Percentiles rank a stretch among this genome's conserved stretches.
phyloP scores from a whole-genome alignment of 2,797 vertebrate species.

The Sphaeramia orbicularis region DNA sequence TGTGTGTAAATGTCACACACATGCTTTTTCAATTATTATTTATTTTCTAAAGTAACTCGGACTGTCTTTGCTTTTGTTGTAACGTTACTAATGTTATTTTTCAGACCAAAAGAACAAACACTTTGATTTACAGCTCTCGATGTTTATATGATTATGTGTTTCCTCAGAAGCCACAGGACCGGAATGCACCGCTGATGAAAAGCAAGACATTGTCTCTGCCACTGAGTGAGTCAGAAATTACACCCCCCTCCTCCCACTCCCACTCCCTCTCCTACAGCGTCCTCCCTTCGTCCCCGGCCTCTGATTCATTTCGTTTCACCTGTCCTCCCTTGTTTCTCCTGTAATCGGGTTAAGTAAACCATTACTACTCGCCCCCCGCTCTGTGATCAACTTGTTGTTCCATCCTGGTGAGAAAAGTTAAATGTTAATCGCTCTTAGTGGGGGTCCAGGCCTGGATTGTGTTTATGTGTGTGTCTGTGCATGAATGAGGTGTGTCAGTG shows the following conservation, averaged over 20 bases:
- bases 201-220: constrained; percentile 81
- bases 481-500: constrained; percentile 15
- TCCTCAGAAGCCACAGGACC: constrained; percentile 90
- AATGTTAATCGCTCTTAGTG: constrained; percentile 70
- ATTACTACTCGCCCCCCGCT: constrained; percentile 23
- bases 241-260: background rate
- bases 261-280: background rate
- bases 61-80: background rate
- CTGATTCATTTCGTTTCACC: constrained; percentile 58
- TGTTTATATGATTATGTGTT: constrained; percentile 60
- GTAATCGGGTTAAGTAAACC: constrained; percentile 54
- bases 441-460: constrained; percentile 61
- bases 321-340: constrained; percentile 58
- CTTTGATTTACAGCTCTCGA: constrained; percentile 35
- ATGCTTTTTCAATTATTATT: background rate
- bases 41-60: background rate
- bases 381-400: constrained; percentile 28
- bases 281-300: constrained; percentile 46
- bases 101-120: constrained; percentile 4
- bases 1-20: constrained; percentile 28
- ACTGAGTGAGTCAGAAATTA: constrained; percentile 78
- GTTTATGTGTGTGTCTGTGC: constrained; percentile 43
- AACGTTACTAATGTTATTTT: constrained; percentile 4
- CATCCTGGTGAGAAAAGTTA: constrained; percentile 62
- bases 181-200: constrained; percentile 79